These are phyloP conservation scores for Platysternon megacephalum DNA, from an alignment of 2,113 vertebrate genomes.

Conservation along the genomic window DNA sequence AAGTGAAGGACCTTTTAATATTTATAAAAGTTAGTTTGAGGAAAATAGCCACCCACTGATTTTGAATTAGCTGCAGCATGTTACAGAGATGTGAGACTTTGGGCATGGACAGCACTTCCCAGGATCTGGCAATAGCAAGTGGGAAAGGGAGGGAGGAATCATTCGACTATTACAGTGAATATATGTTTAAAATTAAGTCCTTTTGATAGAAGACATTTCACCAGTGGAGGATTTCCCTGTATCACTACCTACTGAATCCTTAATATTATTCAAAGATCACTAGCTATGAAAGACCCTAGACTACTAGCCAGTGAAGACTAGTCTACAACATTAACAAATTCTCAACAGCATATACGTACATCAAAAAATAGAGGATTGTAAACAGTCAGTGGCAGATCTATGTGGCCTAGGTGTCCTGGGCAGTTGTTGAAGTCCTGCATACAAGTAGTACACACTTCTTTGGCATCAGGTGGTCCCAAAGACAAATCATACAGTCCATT, in stretches of 20 bases:
- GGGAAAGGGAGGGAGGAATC: background rate
- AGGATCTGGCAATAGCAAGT: background rate
- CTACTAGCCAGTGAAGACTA: background rate
- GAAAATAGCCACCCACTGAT: background rate
- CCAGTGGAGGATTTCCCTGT: background rate
- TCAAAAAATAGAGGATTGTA: slow-evolving; percentile 97
- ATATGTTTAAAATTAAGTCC: background rate
- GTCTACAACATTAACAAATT: background rate
- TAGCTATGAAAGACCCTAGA: rapidly evolving
- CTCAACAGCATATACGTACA: slow-evolving; percentile 74
- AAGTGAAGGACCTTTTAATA: background rate
- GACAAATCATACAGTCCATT: slow-evolving; percentile 93
- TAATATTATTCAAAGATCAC: background rate
- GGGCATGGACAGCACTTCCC: background rate
- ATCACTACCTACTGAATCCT: background rate
- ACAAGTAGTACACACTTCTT: slow-evolving; percentile 93
- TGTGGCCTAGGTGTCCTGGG: slow-evolving; percentile 92
- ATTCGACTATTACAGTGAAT: background rate
- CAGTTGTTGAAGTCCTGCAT: slow-evolving; percentile 92
- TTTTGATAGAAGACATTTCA: background rate
- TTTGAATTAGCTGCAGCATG: background rate
- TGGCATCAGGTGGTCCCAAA: slow-evolving; percentile 90
- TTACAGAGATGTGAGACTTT: background rate
- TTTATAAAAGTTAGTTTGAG: background rate
- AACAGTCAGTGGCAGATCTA: slow-evolving; percentile 91